These are phyloP conservation scores for Chlorodrepanis virens DNA, from an alignment of 2,113 vertebrate species.

Conservation along the genomic window DNA sequence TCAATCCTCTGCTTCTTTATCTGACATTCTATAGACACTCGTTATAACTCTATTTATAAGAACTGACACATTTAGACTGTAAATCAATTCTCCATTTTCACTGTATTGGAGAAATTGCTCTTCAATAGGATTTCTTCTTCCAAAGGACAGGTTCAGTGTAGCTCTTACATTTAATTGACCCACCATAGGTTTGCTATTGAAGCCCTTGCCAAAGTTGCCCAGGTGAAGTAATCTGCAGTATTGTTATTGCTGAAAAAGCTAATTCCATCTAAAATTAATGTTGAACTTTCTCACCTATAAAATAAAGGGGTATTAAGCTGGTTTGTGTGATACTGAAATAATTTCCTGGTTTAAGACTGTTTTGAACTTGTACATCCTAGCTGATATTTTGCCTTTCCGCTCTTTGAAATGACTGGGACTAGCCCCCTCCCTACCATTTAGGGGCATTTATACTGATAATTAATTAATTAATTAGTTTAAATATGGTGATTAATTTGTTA, in stretches of 20 bases:
- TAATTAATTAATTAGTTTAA: neutral
- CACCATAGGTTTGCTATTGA: neutral
- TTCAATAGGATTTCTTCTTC: neutral
- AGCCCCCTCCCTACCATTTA: neutral
- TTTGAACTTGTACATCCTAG: neutral
- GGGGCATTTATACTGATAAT: neutral
- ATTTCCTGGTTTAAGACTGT: neutral
- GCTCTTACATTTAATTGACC: conserved; percentile 3
- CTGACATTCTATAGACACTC: neutral
- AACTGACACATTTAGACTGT: neutral
- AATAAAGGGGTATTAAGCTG: neutral
- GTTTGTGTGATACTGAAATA: neutral
- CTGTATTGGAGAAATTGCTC: conserved; percentile 15
- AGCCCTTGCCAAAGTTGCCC: neutral
- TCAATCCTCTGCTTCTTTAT: conserved; percentile 7
- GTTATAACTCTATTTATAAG: conserved; percentile 26
- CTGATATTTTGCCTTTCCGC: neutral
- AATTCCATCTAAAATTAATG: neutral
- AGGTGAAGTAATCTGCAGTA: neutral
- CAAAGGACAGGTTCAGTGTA: neutral
- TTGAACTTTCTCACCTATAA: neutral
- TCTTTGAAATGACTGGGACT: neutral
- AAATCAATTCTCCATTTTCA: conserved; percentile 61
- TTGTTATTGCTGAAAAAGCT: neutral
- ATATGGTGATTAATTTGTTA: neutral